Percentiles rank a stretch among this genome's conserved stretches.
Conservation (phyloP, 2,113 vertebrate genomes). For the Trinectes maculatus region DNA sequence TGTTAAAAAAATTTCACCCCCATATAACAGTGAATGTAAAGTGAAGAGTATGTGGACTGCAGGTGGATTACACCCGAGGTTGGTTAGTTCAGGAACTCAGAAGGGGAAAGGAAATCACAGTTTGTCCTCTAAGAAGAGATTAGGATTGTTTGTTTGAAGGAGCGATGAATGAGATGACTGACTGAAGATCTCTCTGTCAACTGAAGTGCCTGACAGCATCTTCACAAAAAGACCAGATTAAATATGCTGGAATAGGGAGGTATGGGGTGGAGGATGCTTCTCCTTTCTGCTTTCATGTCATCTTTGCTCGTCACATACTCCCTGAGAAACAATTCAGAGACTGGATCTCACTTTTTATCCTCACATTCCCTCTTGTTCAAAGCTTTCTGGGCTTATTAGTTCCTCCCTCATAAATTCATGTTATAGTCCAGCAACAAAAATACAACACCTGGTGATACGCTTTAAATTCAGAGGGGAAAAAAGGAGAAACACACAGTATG, state of each 20-base stretch:
- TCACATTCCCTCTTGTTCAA: conserved; percentile 4
- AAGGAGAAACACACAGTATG: conserved; percentile 29
- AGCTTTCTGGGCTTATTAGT: no score
- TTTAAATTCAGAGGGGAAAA: conserved; percentile 10
- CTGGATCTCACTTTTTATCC: conserved; percentile 6
- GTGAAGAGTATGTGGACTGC: conserved; percentile 18
- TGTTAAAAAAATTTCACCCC: conserved; percentile 53
- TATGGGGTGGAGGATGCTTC: background rate
- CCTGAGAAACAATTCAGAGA: conserved; percentile 64
- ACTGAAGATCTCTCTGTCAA: conserved; percentile 6
- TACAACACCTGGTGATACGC: conserved; percentile 15
- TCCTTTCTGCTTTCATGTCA: conserved; percentile 23
- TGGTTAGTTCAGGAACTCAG: background rate
- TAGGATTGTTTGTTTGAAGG: conserved; percentile 7
- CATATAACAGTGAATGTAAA: conserved; percentile 21
- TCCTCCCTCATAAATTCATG: conserved; percentile 14
- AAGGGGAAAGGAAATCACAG: conserved; percentile 16
- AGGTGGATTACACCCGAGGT: conserved; percentile 27
- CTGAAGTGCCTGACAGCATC: background rate
- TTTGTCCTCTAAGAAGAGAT: conserved; percentile 22
- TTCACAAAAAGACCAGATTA: background rate
- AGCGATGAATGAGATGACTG: background rate
- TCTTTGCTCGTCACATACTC: conserved; percentile 31
- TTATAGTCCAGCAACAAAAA: conserved; percentile 19
- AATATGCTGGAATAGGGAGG: background rate